Conservation (phyloP, 2,113 vertebrate genomes). For the Cynoglossus semilaevis region DNA sequence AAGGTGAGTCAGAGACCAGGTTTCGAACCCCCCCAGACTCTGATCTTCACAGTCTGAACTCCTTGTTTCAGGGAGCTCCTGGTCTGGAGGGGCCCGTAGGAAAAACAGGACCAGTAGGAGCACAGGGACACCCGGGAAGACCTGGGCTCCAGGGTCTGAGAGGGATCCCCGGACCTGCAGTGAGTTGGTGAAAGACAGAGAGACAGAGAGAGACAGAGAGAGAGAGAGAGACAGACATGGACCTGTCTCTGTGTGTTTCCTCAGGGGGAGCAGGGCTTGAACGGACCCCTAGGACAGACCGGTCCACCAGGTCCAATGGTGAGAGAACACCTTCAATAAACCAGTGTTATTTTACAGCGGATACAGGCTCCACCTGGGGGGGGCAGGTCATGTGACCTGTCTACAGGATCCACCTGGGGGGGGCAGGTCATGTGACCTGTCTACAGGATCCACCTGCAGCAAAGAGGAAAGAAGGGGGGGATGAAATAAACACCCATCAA, state of each 20-base stretch:
- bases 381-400: no score
- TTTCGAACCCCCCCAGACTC: background rate
- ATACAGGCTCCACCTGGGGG: no score
- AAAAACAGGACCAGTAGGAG: slow-evolving; percentile 90
- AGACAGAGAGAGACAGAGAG: background rate
- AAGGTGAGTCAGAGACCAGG: slow-evolving; percentile 78
- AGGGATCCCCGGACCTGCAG: slow-evolving; percentile 92
- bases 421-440: no score
- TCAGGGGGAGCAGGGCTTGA: slow-evolving; percentile 96
- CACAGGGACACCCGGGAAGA: slow-evolving; percentile 89
- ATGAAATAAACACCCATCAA: no score
- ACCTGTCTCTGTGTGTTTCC: slow-evolving; percentile 7
- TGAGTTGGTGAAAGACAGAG: slow-evolving; percentile 69
- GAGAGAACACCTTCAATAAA: slow-evolving; percentile 46
- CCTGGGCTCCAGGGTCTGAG: slow-evolving; percentile 87
- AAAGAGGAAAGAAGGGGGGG: no score
- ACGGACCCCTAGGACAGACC: slow-evolving; percentile 87
- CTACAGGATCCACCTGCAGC: no score
- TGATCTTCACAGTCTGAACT: slow-evolving; percentile 3
- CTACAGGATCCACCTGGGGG: no score
- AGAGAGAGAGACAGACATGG: no score
- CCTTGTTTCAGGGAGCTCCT: slow-evolving; percentile 79
- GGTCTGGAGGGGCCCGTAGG: slow-evolving; percentile 90
- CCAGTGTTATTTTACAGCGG: no score
- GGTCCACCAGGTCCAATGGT: slow-evolving; percentile 97